Evolutionary conservation across 2,888 invertebrate genomes (phyloP), one percentile per base, ranked within the genome.

Genomic region (Bhutanitis thaidina): DNA sequence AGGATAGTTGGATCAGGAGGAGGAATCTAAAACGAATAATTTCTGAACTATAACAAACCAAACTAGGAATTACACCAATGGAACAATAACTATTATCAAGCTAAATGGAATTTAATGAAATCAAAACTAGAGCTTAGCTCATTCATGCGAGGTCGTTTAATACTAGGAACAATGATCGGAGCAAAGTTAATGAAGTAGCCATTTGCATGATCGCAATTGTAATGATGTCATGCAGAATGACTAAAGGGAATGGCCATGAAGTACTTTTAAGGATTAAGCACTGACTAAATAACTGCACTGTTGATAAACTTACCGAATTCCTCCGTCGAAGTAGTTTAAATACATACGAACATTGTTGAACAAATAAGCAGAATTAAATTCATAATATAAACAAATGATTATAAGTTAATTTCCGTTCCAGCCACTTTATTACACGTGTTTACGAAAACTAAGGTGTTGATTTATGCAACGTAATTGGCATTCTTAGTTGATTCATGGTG

Each of bases 381-480:
- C 14, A 43, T 43, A 38, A 30, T 15, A 45, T 36, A 39, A 30
- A 36, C 43, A 34, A 36, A 39, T 39, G 15, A 36, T 15, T 36
- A 34, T 41, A 27, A 35, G 7, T 41, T 20, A 16, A 35, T 39
- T 37, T 45, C n/a, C 15, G 27, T 30, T 20, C 45, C 41, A 50
- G 58, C 62, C 57, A 63, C 55, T 61, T 59, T 40, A 56, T 46
- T 45, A 53, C 53, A 51, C 51, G 62, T 51, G 52, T 57, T 51
- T 47, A 58, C 68, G 69, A 67, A 67, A 68, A 79, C 74, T 75
- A 65, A 61, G 64, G 65, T 60, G 64, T 58, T 62, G 59, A 61
- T 65, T 57, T 56, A 61, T 44, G 60, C 54, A 54, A 49, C 50
- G 37, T 57, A 59, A 49, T 62, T 61, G 65, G 69, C 63, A 67